A percentile compares a stretch with the other conserved stretches of the same genome.
Conservation (phyloP, 1,140 invertebrate species). For the Caenorhabditis inopinata region DNA sequence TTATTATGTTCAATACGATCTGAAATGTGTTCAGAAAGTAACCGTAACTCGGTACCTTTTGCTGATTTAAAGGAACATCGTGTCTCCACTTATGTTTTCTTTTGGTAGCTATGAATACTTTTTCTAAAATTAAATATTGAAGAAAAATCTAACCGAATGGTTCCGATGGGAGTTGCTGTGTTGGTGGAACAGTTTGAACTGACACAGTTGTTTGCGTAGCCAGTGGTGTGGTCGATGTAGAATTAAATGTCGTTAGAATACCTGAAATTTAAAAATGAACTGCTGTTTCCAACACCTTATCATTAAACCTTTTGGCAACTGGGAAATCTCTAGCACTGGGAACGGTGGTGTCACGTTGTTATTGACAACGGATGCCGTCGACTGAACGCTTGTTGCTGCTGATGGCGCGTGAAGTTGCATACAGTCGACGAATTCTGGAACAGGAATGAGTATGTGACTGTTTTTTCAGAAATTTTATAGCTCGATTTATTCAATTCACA, state of each 20-base stretch:
- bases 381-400: not conserved
- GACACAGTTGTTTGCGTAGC: not conserved
- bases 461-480: not conserved
- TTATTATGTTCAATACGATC: no score
- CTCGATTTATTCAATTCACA: not conserved
- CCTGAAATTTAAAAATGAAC: not conserved
- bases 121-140: no score
- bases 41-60: no score
- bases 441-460: not conserved
- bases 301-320: not conserved
- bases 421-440: slow-evolving; percentile 45
- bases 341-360: slow-evolving; percentile 20
- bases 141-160: slow-evolving; percentile 12
- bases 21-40: no score
- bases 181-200: not conserved
- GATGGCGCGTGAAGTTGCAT: slow-evolving; percentile 37
- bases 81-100: no score
- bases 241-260: not conserved
- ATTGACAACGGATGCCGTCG: not conserved
- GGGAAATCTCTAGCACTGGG: not conserved
- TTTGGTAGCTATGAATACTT: no score
- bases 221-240: not conserved
- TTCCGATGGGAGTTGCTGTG: slow-evolving; percentile 5
- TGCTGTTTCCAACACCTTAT: not conserved
- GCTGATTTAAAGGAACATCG: no score